Percentiles rank a stretch among this genome's conserved stretches.
Conservation (phyloP, 2,113 vertebrate genomes). For the Henicopernis longicauda region DNA sequence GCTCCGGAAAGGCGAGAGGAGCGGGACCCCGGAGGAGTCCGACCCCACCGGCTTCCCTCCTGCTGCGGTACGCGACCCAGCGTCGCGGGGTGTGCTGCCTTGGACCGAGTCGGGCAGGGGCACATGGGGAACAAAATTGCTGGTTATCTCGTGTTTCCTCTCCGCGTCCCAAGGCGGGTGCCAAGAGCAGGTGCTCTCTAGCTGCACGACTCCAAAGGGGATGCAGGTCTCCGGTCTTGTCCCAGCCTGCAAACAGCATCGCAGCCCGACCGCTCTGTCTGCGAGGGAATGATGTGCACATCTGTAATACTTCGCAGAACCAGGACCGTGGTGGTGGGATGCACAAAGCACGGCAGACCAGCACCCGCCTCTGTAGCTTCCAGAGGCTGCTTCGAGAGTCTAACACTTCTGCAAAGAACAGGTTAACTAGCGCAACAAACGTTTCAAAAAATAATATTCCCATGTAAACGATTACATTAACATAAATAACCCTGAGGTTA, state of each 20-base stretch:
- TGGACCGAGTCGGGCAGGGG: not conserved
- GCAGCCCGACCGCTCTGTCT: fast-evolving
- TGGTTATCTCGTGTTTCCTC: fast-evolving
- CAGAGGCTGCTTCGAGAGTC: not conserved
- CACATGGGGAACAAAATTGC: not conserved
- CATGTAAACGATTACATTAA: not conserved
- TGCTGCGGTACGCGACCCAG: not conserved
- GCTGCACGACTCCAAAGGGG: not conserved
- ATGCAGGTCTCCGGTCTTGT: not conserved
- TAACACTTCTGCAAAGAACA: not conserved
- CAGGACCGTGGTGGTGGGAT: not conserved
- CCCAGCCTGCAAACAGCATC: not conserved
- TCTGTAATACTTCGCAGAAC: fast-evolving
- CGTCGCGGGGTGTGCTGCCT: not conserved
- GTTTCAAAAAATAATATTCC: not conserved
- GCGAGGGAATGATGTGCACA: fast-evolving
- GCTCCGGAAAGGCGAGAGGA: not conserved
- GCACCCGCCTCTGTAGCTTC: not conserved
- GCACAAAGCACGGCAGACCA: not conserved
- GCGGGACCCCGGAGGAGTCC: not conserved
- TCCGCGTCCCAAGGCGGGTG: not conserved
- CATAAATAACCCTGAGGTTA: not conserved
- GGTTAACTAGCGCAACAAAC: not conserved
- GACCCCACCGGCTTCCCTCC: not conserved
- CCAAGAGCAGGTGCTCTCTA: not conserved